Conservation (phyloP, 2,888 invertebrate species). For the Philereme vetulata region DNA sequence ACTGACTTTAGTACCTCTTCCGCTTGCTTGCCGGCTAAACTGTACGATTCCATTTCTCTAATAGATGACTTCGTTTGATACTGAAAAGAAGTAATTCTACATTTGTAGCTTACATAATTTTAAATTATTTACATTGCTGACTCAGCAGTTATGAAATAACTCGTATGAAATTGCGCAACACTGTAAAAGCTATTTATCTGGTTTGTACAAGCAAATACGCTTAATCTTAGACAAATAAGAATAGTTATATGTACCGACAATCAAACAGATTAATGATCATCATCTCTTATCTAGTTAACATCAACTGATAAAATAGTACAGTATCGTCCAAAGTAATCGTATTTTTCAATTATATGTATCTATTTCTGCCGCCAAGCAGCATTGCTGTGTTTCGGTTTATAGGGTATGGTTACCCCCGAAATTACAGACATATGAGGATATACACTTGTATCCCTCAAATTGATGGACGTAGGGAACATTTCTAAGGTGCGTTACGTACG, state of each 20-base stretch:
- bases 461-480: too few relatives aligned
- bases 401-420: too few relatives aligned
- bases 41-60: constrained; percentile 88
- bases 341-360: too few relatives aligned
- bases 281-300: constrained; percentile 13
- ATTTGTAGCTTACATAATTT: background rate
- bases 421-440: too few relatives aligned
- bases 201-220: constrained; percentile 4
- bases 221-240: constrained; percentile 10
- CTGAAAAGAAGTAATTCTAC: constrained; percentile 46
- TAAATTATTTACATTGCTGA: background rate
- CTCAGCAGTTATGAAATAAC: constrained; percentile 1
- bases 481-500: too few relatives aligned
- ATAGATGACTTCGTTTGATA: constrained; percentile 86
- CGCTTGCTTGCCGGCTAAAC: constrained; percentile 90
- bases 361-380: too few relatives aligned
- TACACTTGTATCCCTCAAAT: too few relatives aligned
- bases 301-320: constrained; percentile 1
- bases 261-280: constrained; percentile 13
- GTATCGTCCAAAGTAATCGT: too few relatives aligned
- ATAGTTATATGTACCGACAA: constrained; percentile 6
- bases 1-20: constrained; percentile 91
- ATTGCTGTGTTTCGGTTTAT: too few relatives aligned
- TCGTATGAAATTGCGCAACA: background rate
- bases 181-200: constrained; percentile 8